These are phyloP conservation scores for Danaus chrysippus DNA, from an alignment of 2,888 invertebrate genomes.

Conservation along the genomic window DNA sequence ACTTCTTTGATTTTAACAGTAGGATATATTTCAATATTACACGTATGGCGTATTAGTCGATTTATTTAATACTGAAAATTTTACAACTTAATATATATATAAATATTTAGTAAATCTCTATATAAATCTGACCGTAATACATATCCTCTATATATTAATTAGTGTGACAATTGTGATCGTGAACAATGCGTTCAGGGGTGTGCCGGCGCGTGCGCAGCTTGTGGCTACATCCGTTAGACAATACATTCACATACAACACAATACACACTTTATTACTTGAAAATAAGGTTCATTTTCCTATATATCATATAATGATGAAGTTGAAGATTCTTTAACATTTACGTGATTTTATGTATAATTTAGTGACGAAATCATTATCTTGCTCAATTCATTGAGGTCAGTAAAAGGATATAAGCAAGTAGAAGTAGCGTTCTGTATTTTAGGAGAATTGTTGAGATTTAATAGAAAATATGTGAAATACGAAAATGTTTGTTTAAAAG, in stretches of 20 bases:
- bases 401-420: too few relatives aligned
- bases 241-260: constrained; percentile 35
- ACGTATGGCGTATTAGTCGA: too few relatives aligned
- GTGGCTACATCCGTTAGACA: constrained; percentile 34
- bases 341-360: constrained; percentile 6
- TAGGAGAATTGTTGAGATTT: too few relatives aligned
- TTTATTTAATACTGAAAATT: too few relatives aligned
- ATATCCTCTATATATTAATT: constrained; percentile 5
- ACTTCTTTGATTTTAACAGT: too few relatives aligned
- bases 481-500: too few relatives aligned
- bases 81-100: too few relatives aligned
- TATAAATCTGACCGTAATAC: neutral
- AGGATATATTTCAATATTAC: too few relatives aligned
- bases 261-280: neutral
- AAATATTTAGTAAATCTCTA: neutral
- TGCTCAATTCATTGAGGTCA: constrained; percentile 1
- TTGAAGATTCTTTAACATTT: constrained; percentile 1
- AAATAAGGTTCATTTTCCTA: neutral
- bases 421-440: too few relatives aligned
- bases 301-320: neutral
- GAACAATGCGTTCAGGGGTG: constrained; percentile 30
- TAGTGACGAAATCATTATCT: neutral
- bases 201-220: constrained; percentile 43
- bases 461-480: too few relatives aligned
- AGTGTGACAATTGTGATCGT: constrained; percentile 1